Base-by-base conservation (phyloP, 2,888 invertebrate genomes). In the Hanleya hanleyi region DNA sequence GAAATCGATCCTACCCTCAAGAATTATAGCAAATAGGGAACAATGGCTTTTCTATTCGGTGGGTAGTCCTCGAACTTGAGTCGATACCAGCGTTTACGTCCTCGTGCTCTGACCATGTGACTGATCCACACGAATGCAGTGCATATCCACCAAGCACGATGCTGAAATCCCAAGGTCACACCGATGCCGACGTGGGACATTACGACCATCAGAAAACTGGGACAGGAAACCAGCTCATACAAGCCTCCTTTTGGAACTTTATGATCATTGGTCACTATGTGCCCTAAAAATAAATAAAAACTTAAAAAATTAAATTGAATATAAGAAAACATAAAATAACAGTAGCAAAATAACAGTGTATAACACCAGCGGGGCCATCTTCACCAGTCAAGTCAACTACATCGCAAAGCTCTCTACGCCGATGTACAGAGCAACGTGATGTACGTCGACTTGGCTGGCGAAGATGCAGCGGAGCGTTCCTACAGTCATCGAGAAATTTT, bases 201-300 rank as follows among this genome's bases (percentile, higher is more conserved):
- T 26, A 96, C 93, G 89, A 96, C 96, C 74, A 94, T 94, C 82
- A 95, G 91, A 89, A 95, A 94, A 84, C 97, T 95, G 0, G 97
- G 97, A 73, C 95, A 95, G 0, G 97, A 96, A 0, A 97, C 92
- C 73, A 93, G 92, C 37, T 95, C 92, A 87, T 97, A 98, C 90
- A 94, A 92, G 65, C 95, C 94, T 0, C 96, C 96, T 41, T 91
- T 89, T 0, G 97, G 97, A 79, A 97, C 91, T 76, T 93, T 92
- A 89, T 97, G 95, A 1, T 93, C 93, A 71, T 94, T 94, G 0
- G 94, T 94, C 0, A 94, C 92, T 0, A 95, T 92, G 77, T 92
- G 86, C 1, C 95, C 95, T 77, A 84, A 2, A 79, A 75, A 36
- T 12, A 61, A 67, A 51, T 29, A 18, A 36, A 38, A 32, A n/a